A percentile compares a stretch with the other conserved stretches of the same genome.
phyloP scores from a whole-genome alignment of 2,113 vertebrate genomes.

The Percina caprodes region DNA sequence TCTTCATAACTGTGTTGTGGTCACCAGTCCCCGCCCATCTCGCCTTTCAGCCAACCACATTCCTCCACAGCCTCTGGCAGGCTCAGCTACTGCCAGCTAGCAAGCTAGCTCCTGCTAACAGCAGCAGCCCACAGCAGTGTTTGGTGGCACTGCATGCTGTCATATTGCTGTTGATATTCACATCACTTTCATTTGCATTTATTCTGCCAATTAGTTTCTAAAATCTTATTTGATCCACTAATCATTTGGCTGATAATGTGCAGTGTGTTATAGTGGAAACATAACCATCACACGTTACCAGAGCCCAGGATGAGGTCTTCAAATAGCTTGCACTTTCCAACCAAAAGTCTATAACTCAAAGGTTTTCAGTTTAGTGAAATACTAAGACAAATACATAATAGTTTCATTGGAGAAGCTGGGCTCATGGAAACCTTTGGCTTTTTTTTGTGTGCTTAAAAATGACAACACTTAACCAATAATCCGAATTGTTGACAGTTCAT shows the following conservation, averaged over 20 bases:
- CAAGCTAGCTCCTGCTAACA: constrained; percentile 13
- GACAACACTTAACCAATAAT: not conserved
- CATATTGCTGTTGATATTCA: not conserved
- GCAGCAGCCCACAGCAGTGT: not conserved
- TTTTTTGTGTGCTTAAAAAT: not conserved
- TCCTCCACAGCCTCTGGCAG: not conserved
- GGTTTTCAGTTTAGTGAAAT: not conserved
- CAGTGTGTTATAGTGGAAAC: not conserved
- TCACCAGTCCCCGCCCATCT: not conserved
- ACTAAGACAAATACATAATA: no score
- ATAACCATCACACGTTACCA: not conserved
- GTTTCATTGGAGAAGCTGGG: not conserved
- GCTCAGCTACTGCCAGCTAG: not conserved
- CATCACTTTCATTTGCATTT: not conserved
- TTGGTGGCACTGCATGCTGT: not conserved
- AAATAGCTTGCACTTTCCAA: not conserved
- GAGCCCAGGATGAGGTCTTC: not conserved
- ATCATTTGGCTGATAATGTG: not conserved
- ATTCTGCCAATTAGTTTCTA: no score
- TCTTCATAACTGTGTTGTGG: not conserved
- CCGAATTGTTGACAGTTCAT: not conserved
- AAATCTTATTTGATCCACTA: no score
- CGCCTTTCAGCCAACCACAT: not conserved
- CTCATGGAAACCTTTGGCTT: not conserved
- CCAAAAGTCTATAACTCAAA: not conserved